Percentiles rank a stretch among this genome's conserved stretches.
These are phyloP conservation scores for Melanophora roralis DNA, from an alignment of 2,888 invertebrate genomes.

Conservation along the genomic window DNA sequence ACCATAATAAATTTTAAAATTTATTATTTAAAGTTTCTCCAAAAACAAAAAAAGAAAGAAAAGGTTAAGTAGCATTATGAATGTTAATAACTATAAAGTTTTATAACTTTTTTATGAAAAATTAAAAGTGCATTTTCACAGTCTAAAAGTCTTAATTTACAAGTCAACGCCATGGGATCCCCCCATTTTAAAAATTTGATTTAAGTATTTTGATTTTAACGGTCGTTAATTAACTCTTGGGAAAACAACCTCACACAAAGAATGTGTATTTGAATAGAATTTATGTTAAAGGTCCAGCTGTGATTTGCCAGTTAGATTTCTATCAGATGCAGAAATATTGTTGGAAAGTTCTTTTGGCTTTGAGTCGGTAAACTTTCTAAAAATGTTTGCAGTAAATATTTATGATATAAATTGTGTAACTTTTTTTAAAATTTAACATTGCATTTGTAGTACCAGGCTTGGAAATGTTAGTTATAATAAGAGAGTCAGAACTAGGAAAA, in stretches of 20 bases:
- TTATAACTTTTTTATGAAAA: conserved; percentile 10
- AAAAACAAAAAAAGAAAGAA: background rate
- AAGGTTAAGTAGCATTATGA: background rate
- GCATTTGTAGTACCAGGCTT: no score
- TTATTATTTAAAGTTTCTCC: background rate
- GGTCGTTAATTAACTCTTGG: background rate
- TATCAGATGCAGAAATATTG: background rate
- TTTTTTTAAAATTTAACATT: no score
- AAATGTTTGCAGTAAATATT: no score
- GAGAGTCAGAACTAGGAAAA: no score
- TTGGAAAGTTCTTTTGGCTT: no score
- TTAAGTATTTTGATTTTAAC: background rate
- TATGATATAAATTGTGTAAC: no score
- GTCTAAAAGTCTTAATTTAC: background rate
- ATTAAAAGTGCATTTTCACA: background rate
- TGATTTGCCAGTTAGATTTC: background rate
- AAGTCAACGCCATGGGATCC: background rate
- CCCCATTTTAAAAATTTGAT: background rate
- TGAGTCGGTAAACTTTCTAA: no score
- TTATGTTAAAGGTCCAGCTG: background rate
- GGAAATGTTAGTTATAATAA: no score
- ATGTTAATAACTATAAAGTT: conserved; percentile 22
- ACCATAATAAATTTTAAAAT: conserved; percentile 15
- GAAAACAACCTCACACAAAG: background rate
- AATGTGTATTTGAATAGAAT: background rate